Evolutionary conservation across 1,140 invertebrate species (phyloP).

Genomic region (Aphaenogaster ashmeadi): DNA sequence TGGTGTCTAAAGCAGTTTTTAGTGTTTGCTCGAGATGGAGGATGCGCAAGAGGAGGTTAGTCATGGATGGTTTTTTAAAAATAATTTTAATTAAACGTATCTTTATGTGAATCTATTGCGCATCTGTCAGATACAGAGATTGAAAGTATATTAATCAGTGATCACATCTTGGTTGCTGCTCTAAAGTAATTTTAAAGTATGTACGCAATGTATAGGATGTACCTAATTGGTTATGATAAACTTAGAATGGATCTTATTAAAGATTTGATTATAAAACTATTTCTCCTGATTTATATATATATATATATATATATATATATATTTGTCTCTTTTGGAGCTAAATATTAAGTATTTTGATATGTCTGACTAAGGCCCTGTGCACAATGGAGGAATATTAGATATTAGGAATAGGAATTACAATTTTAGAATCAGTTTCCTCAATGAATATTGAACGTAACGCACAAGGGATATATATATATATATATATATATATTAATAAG

Average conservation of each 20-base stretch:
- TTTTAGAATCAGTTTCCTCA: no score
- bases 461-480: no score
- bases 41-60: constrained; percentile 81
- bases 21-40: constrained; percentile 71
- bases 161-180: neutral
- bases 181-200: neutral
- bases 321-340: constrained; percentile 13
- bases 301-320: neutral
- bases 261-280: neutral
- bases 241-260: neutral
- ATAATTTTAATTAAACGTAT: neutral
- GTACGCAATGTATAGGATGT: neutral
- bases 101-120: neutral
- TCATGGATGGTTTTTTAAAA: neutral
- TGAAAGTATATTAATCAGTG: neutral
- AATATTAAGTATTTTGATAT: neutral
- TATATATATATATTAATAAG: no score
- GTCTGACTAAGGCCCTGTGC: neutral
- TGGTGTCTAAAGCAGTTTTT: neutral
- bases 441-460: no score
- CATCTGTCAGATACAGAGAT: neutral
- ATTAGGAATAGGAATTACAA: no score
- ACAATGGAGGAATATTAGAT: no score
- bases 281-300: neutral
- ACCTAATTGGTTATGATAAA: neutral